A percentile compares a stretch with the other conserved stretches of the same genome.
These are phyloP conservation scores for Drosophila lacteicornis DNA, from an alignment of 1,140 invertebrate species.

Conservation along the genomic window DNA sequence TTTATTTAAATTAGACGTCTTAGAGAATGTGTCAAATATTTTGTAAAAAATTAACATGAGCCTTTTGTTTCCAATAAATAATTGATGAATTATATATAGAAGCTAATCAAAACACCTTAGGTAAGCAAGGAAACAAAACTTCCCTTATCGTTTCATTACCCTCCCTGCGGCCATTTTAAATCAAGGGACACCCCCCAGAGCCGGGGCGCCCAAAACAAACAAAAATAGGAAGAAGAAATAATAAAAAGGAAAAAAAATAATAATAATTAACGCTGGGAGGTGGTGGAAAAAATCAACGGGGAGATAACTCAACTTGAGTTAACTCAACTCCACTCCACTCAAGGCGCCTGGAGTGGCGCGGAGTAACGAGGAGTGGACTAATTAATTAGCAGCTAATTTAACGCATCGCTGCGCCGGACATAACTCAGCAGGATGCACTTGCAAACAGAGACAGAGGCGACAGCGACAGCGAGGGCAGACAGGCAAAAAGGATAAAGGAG, in stretches of 20 bases:
- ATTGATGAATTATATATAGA: background rate
- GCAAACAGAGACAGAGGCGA: slow-evolving; percentile 24
- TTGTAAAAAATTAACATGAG: fast-evolving
- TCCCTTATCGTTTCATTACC: background rate
- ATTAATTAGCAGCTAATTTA: slow-evolving; percentile 82
- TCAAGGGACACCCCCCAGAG: slow-evolving; percentile 3
- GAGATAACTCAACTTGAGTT: slow-evolving; percentile 42
- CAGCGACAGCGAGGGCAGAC: background rate
- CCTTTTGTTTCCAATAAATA: background rate
- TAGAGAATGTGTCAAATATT: background rate
- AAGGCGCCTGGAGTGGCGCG: slow-evolving; percentile 38
- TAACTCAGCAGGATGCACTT: slow-evolving; percentile 62
- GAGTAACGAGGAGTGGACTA: slow-evolving; percentile 51
- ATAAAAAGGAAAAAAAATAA: too few relatives aligned
- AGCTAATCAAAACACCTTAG: too few relatives aligned
- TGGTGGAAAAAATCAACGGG: slow-evolving; percentile 1
- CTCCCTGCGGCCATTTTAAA: slow-evolving; percentile 1
- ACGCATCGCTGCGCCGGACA: slow-evolving; percentile 60
- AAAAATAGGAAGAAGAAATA: slow-evolving; percentile 19
- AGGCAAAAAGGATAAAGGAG: slow-evolving; percentile 3
- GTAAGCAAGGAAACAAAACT: too few relatives aligned
- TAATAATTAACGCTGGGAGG: slow-evolving; percentile 2
- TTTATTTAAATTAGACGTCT: too few relatives aligned
- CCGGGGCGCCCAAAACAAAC: slow-evolving; percentile 6
- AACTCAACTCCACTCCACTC: slow-evolving; percentile 41